Evolutionary conservation across 2,113 vertebrate species (phyloP).

Genomic region (Reinhardtius hippoglossoides): DNA sequence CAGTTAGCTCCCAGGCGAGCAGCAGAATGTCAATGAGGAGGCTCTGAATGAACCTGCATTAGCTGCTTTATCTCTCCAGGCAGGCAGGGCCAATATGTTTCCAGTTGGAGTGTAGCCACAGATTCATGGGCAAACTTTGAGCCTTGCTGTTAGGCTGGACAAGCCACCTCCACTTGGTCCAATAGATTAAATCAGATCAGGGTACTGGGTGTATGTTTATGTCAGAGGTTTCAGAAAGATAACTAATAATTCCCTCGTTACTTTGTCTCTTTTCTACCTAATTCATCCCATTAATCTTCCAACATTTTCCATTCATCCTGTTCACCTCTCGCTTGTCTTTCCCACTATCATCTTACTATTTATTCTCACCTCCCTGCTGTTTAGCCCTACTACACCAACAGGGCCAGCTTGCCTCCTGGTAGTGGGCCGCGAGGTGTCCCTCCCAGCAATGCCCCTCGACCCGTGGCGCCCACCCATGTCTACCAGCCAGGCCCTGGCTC

Average conservation of each 20-base stretch:
- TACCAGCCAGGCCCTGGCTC: conserved; percentile 90
- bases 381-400: conserved; percentile 93
- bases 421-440: conserved; percentile 88
- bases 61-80: conserved; percentile 67
- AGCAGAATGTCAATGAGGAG: conserved; percentile 75
- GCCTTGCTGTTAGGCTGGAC: conserved; percentile 26
- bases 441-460: conserved; percentile 88
- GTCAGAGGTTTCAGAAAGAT: conserved; percentile 8
- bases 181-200: conserved; percentile 19
- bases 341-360: neutral
- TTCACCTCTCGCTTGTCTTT: neutral
- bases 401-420: conserved; percentile 85
- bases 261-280: neutral
- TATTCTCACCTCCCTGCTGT: conserved; percentile 28
- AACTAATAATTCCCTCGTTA: conserved; percentile 15
- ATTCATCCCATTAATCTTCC: neutral
- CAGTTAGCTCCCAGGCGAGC: conserved; percentile 51
- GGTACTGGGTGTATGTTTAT: conserved; percentile 16
- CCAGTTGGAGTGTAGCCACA: conserved; percentile 54
- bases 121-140: conserved; percentile 49
- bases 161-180: conserved; percentile 16
- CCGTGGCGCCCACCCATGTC: conserved; percentile 92
- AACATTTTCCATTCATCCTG: neutral
- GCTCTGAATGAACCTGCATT: conserved; percentile 67
- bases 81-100: conserved; percentile 59